Conservation (phyloP, 2,113 vertebrate genomes). For the Hepsetus odoe region DNA sequence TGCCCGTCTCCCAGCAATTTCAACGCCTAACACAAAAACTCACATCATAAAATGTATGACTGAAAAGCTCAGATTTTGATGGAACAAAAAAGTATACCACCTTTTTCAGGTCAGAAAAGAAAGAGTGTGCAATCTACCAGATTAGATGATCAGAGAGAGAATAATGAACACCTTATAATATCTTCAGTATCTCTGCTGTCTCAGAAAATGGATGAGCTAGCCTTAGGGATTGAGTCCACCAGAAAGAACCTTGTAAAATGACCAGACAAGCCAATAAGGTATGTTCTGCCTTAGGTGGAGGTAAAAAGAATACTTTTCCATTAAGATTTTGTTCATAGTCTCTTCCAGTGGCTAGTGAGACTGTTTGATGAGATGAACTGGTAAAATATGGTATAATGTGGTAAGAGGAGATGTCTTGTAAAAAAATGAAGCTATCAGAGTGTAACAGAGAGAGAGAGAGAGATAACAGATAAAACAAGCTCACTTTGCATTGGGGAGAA, state of each 20-base stretch:
- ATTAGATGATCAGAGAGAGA: neutral
- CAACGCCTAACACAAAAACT: neutral
- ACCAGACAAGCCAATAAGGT: neutral
- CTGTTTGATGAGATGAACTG: neutral
- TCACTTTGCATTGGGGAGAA: conserved; percentile 83
- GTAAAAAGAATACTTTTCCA: neutral
- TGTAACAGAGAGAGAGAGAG: neutral
- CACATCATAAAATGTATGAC: neutral
- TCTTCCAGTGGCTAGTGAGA: neutral
- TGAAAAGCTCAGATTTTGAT: neutral
- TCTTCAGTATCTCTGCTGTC: neutral
- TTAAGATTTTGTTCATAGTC: conserved; percentile 2
- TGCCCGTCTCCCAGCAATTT: neutral
- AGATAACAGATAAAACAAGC: conserved; percentile 55
- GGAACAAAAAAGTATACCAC: neutral
- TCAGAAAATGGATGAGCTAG: conserved; percentile 17
- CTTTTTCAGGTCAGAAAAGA: conserved; percentile 13
- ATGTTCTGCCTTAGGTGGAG: neutral
- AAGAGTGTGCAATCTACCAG: neutral
- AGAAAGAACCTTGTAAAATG: neutral
- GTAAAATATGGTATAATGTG: neutral
- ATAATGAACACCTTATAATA: neutral
- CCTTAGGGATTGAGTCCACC: neutral
- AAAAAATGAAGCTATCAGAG: neutral
- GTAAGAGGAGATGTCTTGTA: neutral